Evolutionary conservation across 2,888 invertebrate genomes (phyloP).

Genomic region (Hetaerina titia): DNA sequence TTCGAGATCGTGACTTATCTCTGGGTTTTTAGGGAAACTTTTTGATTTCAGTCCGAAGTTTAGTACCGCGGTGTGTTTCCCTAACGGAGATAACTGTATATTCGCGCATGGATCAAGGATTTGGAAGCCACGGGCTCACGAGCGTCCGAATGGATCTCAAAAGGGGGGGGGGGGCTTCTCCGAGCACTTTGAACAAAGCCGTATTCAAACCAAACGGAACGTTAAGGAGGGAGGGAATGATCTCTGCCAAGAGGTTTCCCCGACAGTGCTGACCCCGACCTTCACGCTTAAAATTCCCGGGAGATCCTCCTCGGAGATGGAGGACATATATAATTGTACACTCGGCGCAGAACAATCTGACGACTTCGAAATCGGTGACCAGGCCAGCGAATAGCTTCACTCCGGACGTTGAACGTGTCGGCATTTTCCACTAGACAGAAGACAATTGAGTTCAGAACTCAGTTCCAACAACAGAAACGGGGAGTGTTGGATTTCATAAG

Average conservation of each 20-base stretch:
- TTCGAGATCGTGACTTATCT: neutral
- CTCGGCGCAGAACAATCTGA: too few species aligned
- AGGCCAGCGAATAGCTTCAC: too few species aligned
- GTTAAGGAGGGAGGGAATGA: neutral
- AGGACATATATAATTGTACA: too few species aligned
- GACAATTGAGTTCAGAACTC: too few species aligned
- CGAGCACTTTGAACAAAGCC: neutral
- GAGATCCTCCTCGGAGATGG: too few species aligned
- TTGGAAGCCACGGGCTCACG: neutral
- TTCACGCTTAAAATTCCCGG: neutral
- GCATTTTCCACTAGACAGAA: too few species aligned
- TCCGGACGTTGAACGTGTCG: too few species aligned
- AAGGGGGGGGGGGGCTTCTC: neutral
- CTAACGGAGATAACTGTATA: neutral
- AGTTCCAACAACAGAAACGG: too few species aligned
- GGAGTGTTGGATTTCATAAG: too few species aligned
- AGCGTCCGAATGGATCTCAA: neutral
- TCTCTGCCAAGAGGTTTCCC: neutral
- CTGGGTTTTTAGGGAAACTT: neutral
- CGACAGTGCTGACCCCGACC: neutral
- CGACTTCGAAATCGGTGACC: too few species aligned
- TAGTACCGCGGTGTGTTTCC: neutral
- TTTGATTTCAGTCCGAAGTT: neutral
- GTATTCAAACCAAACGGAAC: neutral
- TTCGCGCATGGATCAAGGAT: neutral